Conservation (phyloP, 2,888 invertebrate genomes). For the Steromphala cineraria region DNA sequence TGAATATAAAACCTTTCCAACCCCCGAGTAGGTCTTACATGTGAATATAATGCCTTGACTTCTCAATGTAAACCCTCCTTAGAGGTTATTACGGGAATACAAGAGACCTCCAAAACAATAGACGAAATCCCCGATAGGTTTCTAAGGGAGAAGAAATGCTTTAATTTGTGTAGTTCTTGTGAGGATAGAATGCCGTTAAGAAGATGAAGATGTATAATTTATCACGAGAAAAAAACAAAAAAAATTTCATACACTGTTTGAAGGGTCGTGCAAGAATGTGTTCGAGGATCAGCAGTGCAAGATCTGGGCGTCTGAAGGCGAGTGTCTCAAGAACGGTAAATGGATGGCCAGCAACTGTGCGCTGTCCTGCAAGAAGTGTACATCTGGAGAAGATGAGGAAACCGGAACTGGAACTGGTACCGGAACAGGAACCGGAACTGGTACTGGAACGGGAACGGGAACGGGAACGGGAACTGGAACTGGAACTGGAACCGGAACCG, state of each 20-base stretch:
- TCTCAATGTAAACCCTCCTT: too few species aligned
- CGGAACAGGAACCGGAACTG: background rate
- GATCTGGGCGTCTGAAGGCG: slow-evolving; percentile 50
- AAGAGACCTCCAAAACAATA: too few species aligned
- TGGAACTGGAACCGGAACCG: background rate
- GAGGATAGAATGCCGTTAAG: too few species aligned
- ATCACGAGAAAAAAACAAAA: too few species aligned
- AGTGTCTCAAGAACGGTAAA: slow-evolving; percentile 54
- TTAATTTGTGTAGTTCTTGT: too few species aligned
- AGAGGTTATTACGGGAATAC: too few species aligned
- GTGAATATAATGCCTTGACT: too few species aligned
- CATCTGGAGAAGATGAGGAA: slow-evolving; percentile 2
- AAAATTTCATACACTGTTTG: background rate
- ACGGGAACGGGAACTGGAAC: background rate
- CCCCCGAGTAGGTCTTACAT: too few species aligned
- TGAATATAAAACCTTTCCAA: too few species aligned
- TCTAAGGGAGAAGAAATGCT: too few species aligned
- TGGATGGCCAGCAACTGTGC: slow-evolving; percentile 63
- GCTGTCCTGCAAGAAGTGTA: slow-evolving; percentile 53
- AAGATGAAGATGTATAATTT: too few species aligned
- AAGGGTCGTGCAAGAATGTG: slow-evolving; percentile 51
- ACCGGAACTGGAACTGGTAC: slow-evolving; percentile 13
- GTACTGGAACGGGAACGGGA: background rate
- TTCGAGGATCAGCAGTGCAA: slow-evolving; percentile 54
- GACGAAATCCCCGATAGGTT: too few species aligned